phyloP scores from a whole-genome alignment of 1,140 invertebrate genomes.

The Sinonovacula constricta region DNA sequence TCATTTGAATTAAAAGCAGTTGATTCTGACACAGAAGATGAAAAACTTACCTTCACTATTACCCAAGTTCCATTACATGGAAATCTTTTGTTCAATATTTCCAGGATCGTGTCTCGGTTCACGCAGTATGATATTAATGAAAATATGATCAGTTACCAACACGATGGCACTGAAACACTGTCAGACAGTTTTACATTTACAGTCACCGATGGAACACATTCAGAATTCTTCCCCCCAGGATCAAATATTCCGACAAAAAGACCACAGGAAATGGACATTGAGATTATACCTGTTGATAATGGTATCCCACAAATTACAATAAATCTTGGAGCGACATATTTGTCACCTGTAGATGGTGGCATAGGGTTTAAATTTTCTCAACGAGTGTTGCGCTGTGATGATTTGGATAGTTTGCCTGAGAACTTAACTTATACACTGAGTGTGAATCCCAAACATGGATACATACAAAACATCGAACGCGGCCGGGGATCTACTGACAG shows the following conservation, averaged over 20 bases:
- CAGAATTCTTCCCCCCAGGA: slow-evolving; percentile 76
- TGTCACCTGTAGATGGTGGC: slow-evolving; percentile 60
- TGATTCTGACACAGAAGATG: slow-evolving; percentile 76
- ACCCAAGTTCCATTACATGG: slow-evolving; percentile 77
- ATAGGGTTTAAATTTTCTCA: slow-evolving; percentile 71
- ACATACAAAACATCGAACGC: slow-evolving; percentile 66
- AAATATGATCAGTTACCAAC: slow-evolving; percentile 77
- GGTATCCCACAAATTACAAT: slow-evolving; percentile 71
- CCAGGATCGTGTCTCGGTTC: slow-evolving; percentile 70
- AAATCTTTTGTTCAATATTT: slow-evolving; percentile 72
- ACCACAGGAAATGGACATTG: slow-evolving; percentile 75
- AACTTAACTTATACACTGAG: slow-evolving; percentile 72
- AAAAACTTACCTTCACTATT: slow-evolving; percentile 74
- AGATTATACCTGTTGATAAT: slow-evolving; percentile 77
- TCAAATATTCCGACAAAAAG: slow-evolving; percentile 62
- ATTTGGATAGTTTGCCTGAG: slow-evolving; percentile 72
- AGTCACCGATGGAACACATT: slow-evolving; percentile 77
- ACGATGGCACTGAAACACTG: slow-evolving; percentile 78
- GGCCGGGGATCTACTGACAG: slow-evolving; percentile 66
- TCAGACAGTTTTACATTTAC: slow-evolving; percentile 77
- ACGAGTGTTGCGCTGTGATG: slow-evolving; percentile 72
- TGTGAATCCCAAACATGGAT: slow-evolving; percentile 72
- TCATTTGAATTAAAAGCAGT: slow-evolving; percentile 78
- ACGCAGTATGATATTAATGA: slow-evolving; percentile 75
- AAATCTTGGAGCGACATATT: slow-evolving; percentile 70